phyloP scores from a whole-genome alignment of 2,888 invertebrate genomes.

The Coenonympha glycerion region DNA sequence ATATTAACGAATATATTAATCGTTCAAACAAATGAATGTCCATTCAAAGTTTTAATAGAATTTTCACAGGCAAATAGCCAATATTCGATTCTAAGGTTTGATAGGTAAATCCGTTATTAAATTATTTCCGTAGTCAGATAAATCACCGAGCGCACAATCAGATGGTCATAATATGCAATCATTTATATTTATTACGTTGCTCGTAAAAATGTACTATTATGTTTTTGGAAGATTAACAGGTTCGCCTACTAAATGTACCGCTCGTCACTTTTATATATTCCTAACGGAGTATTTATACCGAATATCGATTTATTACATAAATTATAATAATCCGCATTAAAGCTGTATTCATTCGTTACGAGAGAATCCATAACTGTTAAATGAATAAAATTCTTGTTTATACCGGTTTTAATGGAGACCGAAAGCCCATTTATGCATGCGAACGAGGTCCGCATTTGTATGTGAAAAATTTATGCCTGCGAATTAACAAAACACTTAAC shows the following conservation, averaged over 20 bases:
- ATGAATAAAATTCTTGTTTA: slow-evolving; percentile 9
- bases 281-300: slow-evolving; percentile 11
- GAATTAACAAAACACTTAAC: neutral
- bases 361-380: slow-evolving; percentile 12
- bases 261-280: slow-evolving; percentile 4
- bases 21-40: too few species aligned
- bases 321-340: slow-evolving; percentile 8
- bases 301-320: slow-evolving; percentile 12
- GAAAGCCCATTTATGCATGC: slow-evolving; percentile 2
- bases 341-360: slow-evolving; percentile 10
- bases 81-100: too few species aligned
- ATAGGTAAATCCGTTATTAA: neutral
- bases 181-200: neutral
- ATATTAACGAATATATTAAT: too few species aligned
- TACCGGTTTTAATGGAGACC: slow-evolving; percentile 11
- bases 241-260: slow-evolving; percentile 1
- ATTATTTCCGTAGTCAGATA: neutral
- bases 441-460: neutral
- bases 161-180: neutral
- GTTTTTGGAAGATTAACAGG: neutral
- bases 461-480: slow-evolving; percentile 2
- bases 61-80: too few species aligned
- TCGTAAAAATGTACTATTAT: neutral
- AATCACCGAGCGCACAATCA: neutral
- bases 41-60: too few species aligned